Percentiles rank a stretch among this genome's conserved stretches.
Conservation (phyloP, 2,113 vertebrate species). For the Ariopsis seemanni region DNA sequence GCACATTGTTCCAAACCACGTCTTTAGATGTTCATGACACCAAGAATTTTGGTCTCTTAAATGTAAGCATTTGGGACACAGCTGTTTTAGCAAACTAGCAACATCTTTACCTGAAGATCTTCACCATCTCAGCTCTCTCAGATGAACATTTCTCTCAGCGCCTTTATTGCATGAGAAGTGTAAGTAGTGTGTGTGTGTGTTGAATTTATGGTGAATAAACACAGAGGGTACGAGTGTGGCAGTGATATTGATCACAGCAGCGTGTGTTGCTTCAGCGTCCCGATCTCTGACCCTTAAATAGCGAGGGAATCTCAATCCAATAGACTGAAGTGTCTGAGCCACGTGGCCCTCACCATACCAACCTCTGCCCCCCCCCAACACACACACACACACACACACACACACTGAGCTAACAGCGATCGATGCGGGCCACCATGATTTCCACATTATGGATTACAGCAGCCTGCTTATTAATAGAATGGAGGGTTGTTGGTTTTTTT, state of each 20-base stretch:
- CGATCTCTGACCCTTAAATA: constrained; percentile 98
- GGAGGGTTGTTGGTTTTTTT: constrained; percentile 33
- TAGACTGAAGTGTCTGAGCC: constrained; percentile 84
- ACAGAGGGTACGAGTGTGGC: constrained; percentile 74
- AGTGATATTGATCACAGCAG: constrained; percentile 85
- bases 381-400: constrained; percentile 52
- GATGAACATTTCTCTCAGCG: constrained; percentile 53
- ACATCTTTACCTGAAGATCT: neutral
- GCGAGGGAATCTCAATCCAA: constrained; percentile 98
- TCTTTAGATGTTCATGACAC: neutral
- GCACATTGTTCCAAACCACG: neutral
- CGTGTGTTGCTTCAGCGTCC: constrained; percentile 76
- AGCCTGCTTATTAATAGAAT: constrained; percentile 90
- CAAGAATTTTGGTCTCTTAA: neutral
- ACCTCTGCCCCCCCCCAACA: constrained; percentile 22
- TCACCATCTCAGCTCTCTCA: constrained; percentile 54
- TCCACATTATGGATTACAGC: constrained; percentile 78
- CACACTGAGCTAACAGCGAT: constrained; percentile 65
- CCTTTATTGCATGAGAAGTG: constrained; percentile 63
- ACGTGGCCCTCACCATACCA: constrained; percentile 22
- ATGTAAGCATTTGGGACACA: neutral
- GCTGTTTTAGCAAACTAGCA: neutral
- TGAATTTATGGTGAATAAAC: constrained; percentile 87
- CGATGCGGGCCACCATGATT: constrained; percentile 85
- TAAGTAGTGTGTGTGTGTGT: constrained; percentile 23